Conservation (phyloP, 2,888 invertebrate species). For the Linhomoeus sp. region DNA sequence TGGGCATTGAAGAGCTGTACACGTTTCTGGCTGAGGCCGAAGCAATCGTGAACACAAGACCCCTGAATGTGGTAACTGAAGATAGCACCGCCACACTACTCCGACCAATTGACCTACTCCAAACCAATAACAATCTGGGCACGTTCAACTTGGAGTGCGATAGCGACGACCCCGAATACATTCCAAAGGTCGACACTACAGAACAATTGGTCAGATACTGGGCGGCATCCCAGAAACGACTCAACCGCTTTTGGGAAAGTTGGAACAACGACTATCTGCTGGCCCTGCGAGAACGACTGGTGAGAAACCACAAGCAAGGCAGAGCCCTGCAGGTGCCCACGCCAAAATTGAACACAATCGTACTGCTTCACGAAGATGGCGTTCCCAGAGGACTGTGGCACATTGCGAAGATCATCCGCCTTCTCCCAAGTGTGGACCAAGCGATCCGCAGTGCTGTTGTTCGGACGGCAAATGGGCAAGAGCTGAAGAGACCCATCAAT, state of each 20-base stretch:
- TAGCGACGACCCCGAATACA: neutral
- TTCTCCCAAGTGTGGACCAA: neutral
- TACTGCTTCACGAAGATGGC: neutral
- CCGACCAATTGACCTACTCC: neutral
- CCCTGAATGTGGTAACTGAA: neutral
- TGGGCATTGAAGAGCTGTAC: neutral
- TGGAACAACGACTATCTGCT: neutral
- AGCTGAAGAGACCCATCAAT: neutral
- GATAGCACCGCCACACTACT: neutral
- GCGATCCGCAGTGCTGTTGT: neutral
- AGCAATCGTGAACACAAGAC: conserved; percentile 2
- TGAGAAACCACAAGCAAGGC: neutral
- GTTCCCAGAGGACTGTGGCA: neutral
- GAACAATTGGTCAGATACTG: neutral
- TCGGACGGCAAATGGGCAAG: neutral
- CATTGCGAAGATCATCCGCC: neutral
- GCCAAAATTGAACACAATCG: neutral
- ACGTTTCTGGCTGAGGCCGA: neutral
- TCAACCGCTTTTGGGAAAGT: neutral
- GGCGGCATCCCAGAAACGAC: neutral
- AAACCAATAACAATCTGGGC: neutral
- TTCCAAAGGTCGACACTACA: too few species aligned
- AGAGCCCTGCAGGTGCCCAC: too few species aligned
- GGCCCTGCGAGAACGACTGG: neutral
- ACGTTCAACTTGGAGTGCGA: neutral